Conservation (phyloP, 2,888 invertebrate species). For the Strigamia crassipes region DNA sequence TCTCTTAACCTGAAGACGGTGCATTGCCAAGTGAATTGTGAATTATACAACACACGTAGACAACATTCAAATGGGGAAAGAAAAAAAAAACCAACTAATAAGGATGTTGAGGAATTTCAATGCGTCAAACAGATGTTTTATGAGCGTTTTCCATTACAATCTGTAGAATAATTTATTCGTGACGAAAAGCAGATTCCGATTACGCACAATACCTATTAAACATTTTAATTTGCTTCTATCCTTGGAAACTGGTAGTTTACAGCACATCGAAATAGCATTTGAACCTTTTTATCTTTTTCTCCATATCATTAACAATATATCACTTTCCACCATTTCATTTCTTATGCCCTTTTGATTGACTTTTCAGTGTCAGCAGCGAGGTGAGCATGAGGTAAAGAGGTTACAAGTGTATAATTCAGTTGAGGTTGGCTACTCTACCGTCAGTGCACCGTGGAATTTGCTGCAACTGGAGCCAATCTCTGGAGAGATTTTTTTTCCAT, state of each 20-base stretch:
- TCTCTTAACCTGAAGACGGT: too few relatives aligned
- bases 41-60: too few relatives aligned
- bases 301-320: constrained; percentile 10
- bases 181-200: too few relatives aligned
- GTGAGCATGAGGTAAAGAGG: neutral
- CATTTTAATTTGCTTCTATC: too few relatives aligned
- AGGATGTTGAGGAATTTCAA: too few relatives aligned
- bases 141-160: too few relatives aligned
- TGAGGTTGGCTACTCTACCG: constrained; percentile 21
- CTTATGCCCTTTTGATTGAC: constrained; percentile 16
- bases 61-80: too few relatives aligned
- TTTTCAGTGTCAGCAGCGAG: constrained; percentile 10
- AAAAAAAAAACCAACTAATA: too few relatives aligned
- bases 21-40: too few relatives aligned
- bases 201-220: too few relatives aligned
- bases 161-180: too few relatives aligned
- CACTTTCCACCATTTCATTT: constrained; percentile 6
- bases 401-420: constrained; percentile 21
- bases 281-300: neutral
- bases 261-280: neutral
- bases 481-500: neutral
- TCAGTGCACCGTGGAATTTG: constrained; percentile 15
- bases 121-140: too few relatives aligned
- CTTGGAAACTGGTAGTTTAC: neutral
- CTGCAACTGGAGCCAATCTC: constrained; percentile 21